Base-by-base conservation (phyloP, 2,113 vertebrate species). In the Megaceryle torquata region DNA sequence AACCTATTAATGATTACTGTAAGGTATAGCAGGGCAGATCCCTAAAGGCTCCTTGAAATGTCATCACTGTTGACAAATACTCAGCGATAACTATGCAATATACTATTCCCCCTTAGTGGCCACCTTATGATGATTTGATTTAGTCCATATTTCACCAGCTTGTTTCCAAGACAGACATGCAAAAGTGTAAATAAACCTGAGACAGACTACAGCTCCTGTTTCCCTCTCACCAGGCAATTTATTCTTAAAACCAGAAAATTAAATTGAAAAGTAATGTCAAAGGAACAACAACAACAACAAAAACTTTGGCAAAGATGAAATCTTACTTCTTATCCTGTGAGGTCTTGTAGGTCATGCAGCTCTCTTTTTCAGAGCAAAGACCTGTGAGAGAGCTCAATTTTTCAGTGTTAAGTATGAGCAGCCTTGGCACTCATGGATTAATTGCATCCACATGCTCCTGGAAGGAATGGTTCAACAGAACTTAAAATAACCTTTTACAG, bases 401-500 rank as follows among this genome's bases (percentile, higher is more conserved):
- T 76, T 72, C 72, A 79, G 26, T 53, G 29, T 57, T 81, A 91
- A 79, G 17, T 31, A 57, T 7, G 43, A 95, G 65, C 65, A 82
- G 68, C 56, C 14, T 75, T 33, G 33, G 51, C 92, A 33, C 69
- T 87, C 48, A 68, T n/a, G 26, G 68, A 89, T 70, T 95, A 95
- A 95, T 93, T 4, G 0, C 57, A 87, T 78, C 84, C 86, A 96
- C 91, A 91, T 93, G 89, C 74, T 89, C 81, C 77, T 91, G 89
- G 74, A 95, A 90, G 48, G 31, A 95, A 80, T 0, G 1, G 79
- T 50, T 67, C 68, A 56, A 93, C n/a, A 83, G 71, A 90, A 92
- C 78, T 91, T 82, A 69, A 91, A 95, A 90, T 92, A 94, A 94
- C 24, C 65, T 75, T 95, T 93, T 87, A 87, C 2, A 86, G 70